Evolutionary conservation across 2,888 invertebrate species (phyloP), one percentile per base, ranked within the genome.

Genomic region (Sylvicola cinctus): DNA sequence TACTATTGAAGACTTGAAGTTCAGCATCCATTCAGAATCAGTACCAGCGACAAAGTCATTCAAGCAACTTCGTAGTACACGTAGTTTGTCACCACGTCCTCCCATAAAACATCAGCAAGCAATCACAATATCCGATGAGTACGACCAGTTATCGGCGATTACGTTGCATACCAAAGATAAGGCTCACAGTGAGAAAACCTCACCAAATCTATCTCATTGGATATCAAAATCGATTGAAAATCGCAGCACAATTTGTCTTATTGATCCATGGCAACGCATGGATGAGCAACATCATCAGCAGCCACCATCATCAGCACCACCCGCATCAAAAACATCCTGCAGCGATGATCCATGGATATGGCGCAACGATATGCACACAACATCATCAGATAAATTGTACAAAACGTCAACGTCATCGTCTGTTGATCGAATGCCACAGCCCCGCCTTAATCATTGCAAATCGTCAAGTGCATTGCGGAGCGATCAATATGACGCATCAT

Each of bases 151-250:
- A 3, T 46, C 49, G 5, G 44, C 50, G 41, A 42, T 49, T 29
- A 39, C 42, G 28, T 41, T 45, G 28, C 45, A 46, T 42, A 41
- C 39, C 43, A 47, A 45, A 42, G 45, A 40, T 43, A 43, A 43
- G 35, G 42, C 51, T 27, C 49, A 48, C 44, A 58, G 60, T 36
- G 61, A 61, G 44, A 57, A 59, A 43, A 52, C 58, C 40, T 51
- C 60, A 36, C 55, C 58, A 41, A 51, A 50, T 43, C 49, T 55
- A 34, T 49, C 49, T n/a, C 44, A 47, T 31, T 20, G 20, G 20
- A 20, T 20, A 20, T 20, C 20, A 8, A 20, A 20, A 20, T 20
- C 20, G 8, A 20, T 20, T 20, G 20, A 20, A 20, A 20, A 20
- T 30, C 48, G 47, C 35, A 55, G 54, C 37, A 51, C 52, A 3